Conservation (phyloP, 2,113 vertebrate species). For the Periophthalmus modestus region DNA sequence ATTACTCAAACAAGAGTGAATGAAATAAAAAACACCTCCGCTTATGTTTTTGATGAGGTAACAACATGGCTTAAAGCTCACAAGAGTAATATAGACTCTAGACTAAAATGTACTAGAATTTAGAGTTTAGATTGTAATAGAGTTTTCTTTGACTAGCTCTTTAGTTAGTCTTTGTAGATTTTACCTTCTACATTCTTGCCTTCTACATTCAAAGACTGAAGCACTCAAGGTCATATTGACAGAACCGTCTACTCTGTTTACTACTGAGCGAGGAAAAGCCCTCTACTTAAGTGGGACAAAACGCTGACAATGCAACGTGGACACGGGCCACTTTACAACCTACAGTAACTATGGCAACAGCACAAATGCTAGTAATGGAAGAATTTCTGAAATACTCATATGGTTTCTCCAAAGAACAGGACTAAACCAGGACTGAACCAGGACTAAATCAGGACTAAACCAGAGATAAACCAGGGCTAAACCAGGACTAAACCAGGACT, state of each 20-base stretch:
- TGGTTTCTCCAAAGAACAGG: not conserved
- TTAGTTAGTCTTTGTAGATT: slow-evolving; percentile 53
- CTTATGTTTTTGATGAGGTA: no score
- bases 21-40: no score
- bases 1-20: no score
- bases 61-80: no score
- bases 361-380: not conserved
- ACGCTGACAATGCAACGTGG: not conserved
- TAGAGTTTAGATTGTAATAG: no score
- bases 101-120: no score
- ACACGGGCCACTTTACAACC: not conserved
- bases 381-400: not conserved
- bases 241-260: slow-evolving; percentile 1
- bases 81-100: no score
- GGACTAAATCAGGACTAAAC: no score
- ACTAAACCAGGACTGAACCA: no score
- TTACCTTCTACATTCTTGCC: slow-evolving; percentile 59
- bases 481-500: no score
- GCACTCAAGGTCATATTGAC: not conserved
- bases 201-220: slow-evolving; percentile 56
- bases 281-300: not conserved
- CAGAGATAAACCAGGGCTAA: no score
- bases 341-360: not conserved
- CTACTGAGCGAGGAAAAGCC: not conserved
- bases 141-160: not conserved